Base-by-base conservation (phyloP, 2,113 vertebrate species). In the Kryptolebias marmoratus region DNA sequence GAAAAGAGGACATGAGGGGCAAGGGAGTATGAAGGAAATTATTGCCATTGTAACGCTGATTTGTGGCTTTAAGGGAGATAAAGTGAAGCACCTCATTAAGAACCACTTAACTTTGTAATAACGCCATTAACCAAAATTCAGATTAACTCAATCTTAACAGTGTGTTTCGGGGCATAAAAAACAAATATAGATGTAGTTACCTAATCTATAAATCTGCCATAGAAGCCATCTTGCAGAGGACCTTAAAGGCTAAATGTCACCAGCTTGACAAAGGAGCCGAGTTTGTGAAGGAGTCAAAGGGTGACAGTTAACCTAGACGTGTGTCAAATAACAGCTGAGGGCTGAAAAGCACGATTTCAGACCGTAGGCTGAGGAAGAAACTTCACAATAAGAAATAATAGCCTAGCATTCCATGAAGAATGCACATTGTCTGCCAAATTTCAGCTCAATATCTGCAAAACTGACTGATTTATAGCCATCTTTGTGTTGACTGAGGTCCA, bases 1-100 rank as follows among this genome's bases (percentile, higher is more conserved):
- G 77, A 48, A 69, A 68, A 45, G 47, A 60, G 67, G 69, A 68
- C 65, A 39, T 12, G 0, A 31, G 61, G 62, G 71, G 65, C 32
- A 50, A 27, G 45, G 36, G 47, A 53, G 39, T 27, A 59, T 47
- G 22, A 72, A 39, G 0, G 36, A 70, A 66, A 73, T 64, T 61
- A 69, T 68, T 54, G 59, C 59, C 66, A 18, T 45, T 75, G 22
- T 61, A 58, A 31, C 30, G 75, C 73, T 30, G 71, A 64, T 71
- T 70, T 77, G 60, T 39, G 3, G 58, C 63, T 67, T 75, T 62
- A 72, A 50, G 48, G 57, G n/a, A 49, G 30, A 47, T 52, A 1
- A 71, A 64, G 44, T 60, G 42, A 59, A 76, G 48, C 30, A 9
- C 39, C 67, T 54, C 30, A 12, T 64, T 42, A 70, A 65, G 53